Conservation (phyloP, 2,113 vertebrate genomes). For the Ardeotis arabs region DNA sequence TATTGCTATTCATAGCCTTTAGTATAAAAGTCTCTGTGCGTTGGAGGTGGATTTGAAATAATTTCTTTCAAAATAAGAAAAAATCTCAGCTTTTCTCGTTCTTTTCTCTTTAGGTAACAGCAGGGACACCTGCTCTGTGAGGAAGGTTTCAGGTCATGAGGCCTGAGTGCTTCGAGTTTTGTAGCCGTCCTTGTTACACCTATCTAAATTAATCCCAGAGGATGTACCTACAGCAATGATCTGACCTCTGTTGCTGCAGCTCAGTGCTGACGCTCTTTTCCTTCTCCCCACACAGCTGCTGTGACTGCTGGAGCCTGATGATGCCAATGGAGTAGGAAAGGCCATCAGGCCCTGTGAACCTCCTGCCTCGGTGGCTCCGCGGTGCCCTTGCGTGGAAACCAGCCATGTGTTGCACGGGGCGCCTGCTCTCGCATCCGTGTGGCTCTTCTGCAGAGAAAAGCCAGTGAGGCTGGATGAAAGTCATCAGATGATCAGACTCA, state of each 20-base stretch:
- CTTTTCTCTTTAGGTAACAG: neutral
- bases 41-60: neutral
- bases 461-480: neutral
- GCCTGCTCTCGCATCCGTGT: neutral
- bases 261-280: neutral
- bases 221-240: neutral
- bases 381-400: neutral
- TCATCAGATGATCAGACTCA: neutral
- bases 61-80: neutral
- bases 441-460: neutral
- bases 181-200: neutral
- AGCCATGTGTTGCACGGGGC: accelerated
- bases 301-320: neutral
- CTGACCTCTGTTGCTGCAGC: neutral
- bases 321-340: neutral
- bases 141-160: neutral
- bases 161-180: neutral
- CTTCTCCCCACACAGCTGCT: neutral
- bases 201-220: neutral
- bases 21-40: neutral
- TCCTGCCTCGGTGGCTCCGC: neutral
- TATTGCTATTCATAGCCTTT: neutral
- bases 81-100: neutral
- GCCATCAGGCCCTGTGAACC: accelerated
- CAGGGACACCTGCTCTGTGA: neutral